Base-by-base conservation (phyloP, 2,888 invertebrate species). In the Barypeithes pellucidus region DNA sequence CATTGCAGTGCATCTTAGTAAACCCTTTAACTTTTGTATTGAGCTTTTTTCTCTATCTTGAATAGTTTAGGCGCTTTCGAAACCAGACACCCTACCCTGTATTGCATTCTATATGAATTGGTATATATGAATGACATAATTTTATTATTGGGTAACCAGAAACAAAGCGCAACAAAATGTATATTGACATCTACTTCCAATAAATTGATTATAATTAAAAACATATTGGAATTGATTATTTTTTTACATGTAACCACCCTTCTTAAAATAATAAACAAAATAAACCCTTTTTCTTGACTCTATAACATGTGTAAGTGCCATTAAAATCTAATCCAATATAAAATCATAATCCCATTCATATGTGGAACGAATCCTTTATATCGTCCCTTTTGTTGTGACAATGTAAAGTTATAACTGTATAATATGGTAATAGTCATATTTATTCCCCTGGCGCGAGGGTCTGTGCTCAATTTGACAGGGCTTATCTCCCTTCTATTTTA, bases 241-340 rank as follows among this genome's bases (percentile, higher is more conserved):
- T 52, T 50, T 67, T 67, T 45, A 61, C 29, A 3, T 41, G 24
- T 67, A 18, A 67, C 16, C 63, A 50, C 33, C 62, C 65, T 33
- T 54, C 24, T 22, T 14, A 22, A 39, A 52, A 52, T 22, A 29
- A 47, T 24, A 70, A 67, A 61, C 59, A 67, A 68, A 60, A 52
- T 52, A 50, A 67, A 47, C 73, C 75, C 73, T 75, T 75, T 63
- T 24, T 29, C 43, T 47, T 24, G 16, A 50, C 50, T 59, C 22
- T 52, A n/a, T n/a, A 72, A 75, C 75, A 75, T 75, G 75, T 75
- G 75, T 75, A 72, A 67, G 59, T 16, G 61, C 68, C 50, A 75
- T 75, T 75, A 75, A 75, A 75, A 68, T 52, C 45, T 72, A 72
- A 75, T 75, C 72, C 52, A 60, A 73, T 69, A 71, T 71, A 67